These are phyloP conservation scores for Triplophysa yarkandensis DNA, from an alignment of 2,797 vertebrate genomes.

Conservation along the genomic window DNA sequence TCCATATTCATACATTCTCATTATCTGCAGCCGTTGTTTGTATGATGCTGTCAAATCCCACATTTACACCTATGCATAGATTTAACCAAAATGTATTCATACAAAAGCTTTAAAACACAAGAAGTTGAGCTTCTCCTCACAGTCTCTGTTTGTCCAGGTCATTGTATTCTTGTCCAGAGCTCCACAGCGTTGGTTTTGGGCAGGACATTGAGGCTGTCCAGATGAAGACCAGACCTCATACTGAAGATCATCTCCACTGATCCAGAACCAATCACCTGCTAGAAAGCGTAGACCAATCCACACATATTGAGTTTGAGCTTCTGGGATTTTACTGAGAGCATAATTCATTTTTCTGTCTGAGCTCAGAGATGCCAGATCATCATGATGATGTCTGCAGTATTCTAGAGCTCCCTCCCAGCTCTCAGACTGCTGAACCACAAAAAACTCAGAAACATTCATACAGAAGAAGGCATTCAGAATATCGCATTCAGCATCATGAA, in stretches of 20 bases:
- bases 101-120: conserved; percentile 37
- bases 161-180: conserved; percentile 11
- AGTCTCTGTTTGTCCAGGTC: conserved; percentile 36
- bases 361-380: conserved; percentile 41
- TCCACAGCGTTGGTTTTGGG: conserved; percentile 30
- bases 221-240: background rate
- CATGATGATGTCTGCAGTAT: conserved; percentile 37
- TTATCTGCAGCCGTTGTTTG: too few relatives aligned
- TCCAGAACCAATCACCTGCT: background rate
- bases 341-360: conserved; percentile 6
- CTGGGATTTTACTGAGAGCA: background rate
- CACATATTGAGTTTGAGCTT: background rate
- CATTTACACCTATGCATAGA: too few relatives aligned
- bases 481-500: background rate
- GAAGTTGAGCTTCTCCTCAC: conserved; percentile 41
- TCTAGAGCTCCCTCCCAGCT: conserved; percentile 42
- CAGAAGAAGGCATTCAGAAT: conserved; percentile 49
- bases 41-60: too few relatives aligned
- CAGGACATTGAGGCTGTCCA: conserved; percentile 14
- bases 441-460: conserved; percentile 14
- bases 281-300: conserved; percentile 8
- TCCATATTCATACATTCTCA: too few relatives aligned
- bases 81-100: too few relatives aligned
- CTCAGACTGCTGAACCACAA: background rate
- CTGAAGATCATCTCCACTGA: background rate